Percentiles rank a stretch among this genome's conserved stretches.
phyloP scores from a whole-genome alignment of 2,113 vertebrate species.

The Corythaixoides concolor region DNA sequence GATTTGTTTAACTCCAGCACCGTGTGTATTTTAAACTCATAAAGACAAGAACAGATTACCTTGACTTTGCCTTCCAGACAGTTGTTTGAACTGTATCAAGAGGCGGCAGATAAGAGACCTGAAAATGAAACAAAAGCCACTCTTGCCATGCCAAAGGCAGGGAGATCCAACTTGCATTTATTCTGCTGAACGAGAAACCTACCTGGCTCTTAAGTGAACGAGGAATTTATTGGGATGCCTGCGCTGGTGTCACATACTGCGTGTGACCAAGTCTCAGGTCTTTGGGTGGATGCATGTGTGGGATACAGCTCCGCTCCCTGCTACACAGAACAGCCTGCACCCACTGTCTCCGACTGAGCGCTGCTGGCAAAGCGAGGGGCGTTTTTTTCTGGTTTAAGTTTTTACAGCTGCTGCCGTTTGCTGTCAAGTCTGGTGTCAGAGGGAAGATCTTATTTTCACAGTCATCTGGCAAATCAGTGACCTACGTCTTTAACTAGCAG shows the following conservation, averaged over 20 bases:
- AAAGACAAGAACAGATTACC: neutral
- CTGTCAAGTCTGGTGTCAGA: neutral
- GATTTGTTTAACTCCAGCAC: neutral
- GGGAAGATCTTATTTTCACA: neutral
- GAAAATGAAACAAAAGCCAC: neutral
- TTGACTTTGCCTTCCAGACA: neutral
- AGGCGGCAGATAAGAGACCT: neutral
- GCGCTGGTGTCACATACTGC: fast-evolving
- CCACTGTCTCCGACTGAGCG: fast-evolving
- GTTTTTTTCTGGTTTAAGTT: neutral
- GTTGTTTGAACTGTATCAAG: neutral
- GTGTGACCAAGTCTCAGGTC: neutral
- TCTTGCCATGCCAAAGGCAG: neutral
- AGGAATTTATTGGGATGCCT: neutral
- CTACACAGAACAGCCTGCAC: neutral
- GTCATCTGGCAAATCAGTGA: neutral
- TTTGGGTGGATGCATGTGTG: fast-evolving
- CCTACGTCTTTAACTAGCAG: neutral
- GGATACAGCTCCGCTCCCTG: neutral
- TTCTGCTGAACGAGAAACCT: neutral
- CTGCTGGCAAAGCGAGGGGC: fast-evolving
- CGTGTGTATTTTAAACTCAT: neutral
- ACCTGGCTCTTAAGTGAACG: fast-evolving
- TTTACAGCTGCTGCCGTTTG: neutral
- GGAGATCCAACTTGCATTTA: neutral